A percentile compares a stretch with the other conserved stretches of the same genome.
phyloP scores from a whole-genome alignment of 2,113 vertebrate genomes.

The Camelus bactrianus region DNA sequence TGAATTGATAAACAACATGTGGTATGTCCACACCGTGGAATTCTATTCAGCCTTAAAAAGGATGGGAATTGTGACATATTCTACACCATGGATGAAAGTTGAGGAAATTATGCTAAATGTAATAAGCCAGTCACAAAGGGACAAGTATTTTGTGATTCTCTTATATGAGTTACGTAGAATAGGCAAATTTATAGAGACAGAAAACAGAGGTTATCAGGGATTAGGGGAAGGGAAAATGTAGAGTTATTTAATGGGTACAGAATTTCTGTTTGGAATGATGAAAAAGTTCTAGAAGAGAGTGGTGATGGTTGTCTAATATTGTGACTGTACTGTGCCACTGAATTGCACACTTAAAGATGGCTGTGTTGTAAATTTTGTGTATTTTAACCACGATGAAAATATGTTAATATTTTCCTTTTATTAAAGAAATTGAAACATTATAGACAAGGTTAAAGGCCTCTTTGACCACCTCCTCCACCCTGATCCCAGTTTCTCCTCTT shows the following conservation, averaged over 20 bases:
- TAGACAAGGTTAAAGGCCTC: not conserved
- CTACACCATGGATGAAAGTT: not conserved
- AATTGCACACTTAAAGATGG: not conserved
- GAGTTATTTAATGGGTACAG: not conserved
- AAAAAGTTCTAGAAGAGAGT: not conserved
- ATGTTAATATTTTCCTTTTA: slow-evolving; percentile 5
- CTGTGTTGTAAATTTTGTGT: not conserved
- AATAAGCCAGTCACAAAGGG: not conserved
- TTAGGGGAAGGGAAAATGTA: not conserved
- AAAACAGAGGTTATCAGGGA: not conserved
- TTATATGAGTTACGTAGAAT: not conserved
- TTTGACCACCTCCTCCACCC: not conserved
- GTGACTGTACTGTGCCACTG: not conserved
- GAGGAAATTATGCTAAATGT: not conserved
- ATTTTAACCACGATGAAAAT: not conserved
- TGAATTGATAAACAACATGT: too few species aligned
- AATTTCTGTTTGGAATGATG: not conserved
- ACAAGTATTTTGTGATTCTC: not conserved
- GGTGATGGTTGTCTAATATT: not conserved
- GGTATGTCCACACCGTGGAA: not conserved
- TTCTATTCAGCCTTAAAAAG: not conserved
- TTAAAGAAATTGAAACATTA: not conserved
- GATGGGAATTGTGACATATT: not conserved
- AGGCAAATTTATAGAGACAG: not conserved
- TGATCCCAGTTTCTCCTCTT: not conserved